Percentiles rank a stretch among this genome's conserved stretches.
These are phyloP conservation scores for Aradus depressus DNA, from an alignment of 2,888 invertebrate genomes.

Conservation along the genomic window DNA sequence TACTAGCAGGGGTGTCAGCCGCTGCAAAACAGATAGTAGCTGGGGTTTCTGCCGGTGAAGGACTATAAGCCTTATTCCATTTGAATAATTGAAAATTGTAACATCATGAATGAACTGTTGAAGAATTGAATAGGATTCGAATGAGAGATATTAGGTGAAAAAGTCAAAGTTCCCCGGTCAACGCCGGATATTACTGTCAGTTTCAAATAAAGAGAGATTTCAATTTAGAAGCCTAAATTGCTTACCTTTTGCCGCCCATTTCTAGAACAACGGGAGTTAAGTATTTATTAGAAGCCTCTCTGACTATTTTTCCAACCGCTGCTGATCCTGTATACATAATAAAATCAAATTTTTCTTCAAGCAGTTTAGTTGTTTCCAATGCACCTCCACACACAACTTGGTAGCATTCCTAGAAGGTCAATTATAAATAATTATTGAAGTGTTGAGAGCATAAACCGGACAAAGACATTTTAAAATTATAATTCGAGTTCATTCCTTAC, in stretches of 20 bases:
- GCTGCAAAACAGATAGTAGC: too few species aligned
- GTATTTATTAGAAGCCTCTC: slow-evolving; percentile 77
- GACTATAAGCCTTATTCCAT: too few species aligned
- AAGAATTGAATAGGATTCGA: too few species aligned
- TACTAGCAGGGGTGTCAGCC: too few species aligned
- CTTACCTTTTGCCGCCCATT: slow-evolving; percentile 69
- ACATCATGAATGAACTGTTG: too few species aligned
- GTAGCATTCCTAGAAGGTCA: slow-evolving; percentile 57
- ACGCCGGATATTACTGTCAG: too few species aligned
- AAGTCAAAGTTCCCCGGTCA: too few species aligned
- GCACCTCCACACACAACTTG: slow-evolving; percentile 73
- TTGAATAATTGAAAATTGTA: too few species aligned
- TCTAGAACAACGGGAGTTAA: slow-evolving; percentile 91
- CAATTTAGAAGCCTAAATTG: background rate
- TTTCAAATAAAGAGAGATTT: too few species aligned
- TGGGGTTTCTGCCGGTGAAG: too few species aligned
- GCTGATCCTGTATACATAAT: slow-evolving; percentile 93
- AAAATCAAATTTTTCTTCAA: slow-evolving; percentile 85
- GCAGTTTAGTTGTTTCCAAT: slow-evolving; percentile 68
- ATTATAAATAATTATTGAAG: background rate
- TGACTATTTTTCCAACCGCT: slow-evolving; percentile 72
- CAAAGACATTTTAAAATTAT: background rate
- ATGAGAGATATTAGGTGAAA: too few species aligned
- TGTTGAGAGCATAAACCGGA: background rate
- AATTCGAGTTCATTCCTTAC: background rate